These are phyloP conservation scores for Sebastes cheni DNA, from an alignment of 2,797 vertebrate genomes.

Conservation along the genomic window DNA sequence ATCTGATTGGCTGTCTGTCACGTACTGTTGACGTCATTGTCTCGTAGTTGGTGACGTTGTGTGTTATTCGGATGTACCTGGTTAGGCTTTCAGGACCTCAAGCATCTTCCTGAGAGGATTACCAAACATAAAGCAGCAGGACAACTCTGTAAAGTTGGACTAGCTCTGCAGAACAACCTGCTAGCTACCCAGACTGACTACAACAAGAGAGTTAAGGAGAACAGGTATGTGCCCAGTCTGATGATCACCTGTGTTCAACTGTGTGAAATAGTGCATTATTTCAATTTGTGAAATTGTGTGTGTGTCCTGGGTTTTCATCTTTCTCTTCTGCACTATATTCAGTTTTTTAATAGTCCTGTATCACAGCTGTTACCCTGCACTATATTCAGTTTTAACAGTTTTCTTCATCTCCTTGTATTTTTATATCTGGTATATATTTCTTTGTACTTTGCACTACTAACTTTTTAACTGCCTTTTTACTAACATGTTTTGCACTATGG, in stretches of 20 bases:
- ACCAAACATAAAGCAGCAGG: not conserved
- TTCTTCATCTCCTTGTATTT: too few relatives aligned
- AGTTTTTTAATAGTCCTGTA: rapidly evolving
- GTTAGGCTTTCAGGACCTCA: not conserved
- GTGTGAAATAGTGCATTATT: too few relatives aligned
- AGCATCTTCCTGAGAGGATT: not conserved
- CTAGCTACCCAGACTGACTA: not conserved
- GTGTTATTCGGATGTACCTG: not conserved
- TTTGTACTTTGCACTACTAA: too few relatives aligned
- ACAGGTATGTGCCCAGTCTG: not conserved
- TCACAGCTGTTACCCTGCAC: too few relatives aligned
- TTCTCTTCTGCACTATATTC: not conserved
- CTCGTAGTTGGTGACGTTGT: not conserved
- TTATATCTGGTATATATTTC: too few relatives aligned
- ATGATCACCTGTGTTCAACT: not conserved
- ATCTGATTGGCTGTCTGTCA: not conserved
- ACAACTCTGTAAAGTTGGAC: not conserved
- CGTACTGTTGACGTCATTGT: not conserved
- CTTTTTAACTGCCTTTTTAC: too few relatives aligned
- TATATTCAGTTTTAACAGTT: too few relatives aligned
- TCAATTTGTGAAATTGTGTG: not conserved
- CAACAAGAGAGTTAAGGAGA: not conserved
- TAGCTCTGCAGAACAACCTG: not conserved
- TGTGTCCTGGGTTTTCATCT: not conserved
- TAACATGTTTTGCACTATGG: too few relatives aligned